A percentile compares a stretch with the other conserved stretches of the same genome.
Evolutionary conservation across 2,888 invertebrate species (phyloP).

Genomic region (Tipula vernalis): DNA sequence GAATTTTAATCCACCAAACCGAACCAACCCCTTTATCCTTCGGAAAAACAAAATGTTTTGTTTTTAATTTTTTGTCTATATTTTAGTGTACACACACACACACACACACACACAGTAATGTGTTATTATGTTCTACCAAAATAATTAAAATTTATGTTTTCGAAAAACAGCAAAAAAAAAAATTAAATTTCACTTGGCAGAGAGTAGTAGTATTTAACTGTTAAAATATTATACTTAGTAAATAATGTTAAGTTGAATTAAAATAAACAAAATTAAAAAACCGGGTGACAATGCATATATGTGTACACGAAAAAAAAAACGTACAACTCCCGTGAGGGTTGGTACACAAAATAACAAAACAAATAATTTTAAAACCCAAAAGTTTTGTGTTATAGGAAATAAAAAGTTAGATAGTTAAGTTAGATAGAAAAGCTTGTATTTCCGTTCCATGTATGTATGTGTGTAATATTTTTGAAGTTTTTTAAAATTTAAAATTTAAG

Average conservation of each 20-base stretch:
- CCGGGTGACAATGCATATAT: not conserved
- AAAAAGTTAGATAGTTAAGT: not conserved
- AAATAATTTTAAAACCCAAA: not conserved
- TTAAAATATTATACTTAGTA: not conserved
- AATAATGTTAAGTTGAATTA: not conserved
- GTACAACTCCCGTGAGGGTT: not conserved
- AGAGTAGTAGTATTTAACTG: not conserved
- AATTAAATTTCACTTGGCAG: not conserved
- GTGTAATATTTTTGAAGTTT: not conserved
- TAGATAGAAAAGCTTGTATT: not conserved
- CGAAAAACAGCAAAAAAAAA: not conserved
- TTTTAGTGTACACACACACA: not conserved
- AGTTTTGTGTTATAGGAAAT: not conserved
- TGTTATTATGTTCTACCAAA: not conserved
- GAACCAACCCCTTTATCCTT: not conserved
- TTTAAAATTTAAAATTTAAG: not conserved
- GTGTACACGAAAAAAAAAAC: not conserved
- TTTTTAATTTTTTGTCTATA: not conserved
- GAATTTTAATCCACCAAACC: not conserved
- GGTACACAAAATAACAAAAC: not conserved
- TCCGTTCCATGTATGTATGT: not conserved
- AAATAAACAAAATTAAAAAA: not conserved
- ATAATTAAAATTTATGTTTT: constrained; percentile 4
- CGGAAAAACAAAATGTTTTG: not conserved
- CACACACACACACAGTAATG: too few species aligned